phyloP scores from a whole-genome alignment of 2,797 vertebrate genomes.

The Varecia variegata region DNA sequence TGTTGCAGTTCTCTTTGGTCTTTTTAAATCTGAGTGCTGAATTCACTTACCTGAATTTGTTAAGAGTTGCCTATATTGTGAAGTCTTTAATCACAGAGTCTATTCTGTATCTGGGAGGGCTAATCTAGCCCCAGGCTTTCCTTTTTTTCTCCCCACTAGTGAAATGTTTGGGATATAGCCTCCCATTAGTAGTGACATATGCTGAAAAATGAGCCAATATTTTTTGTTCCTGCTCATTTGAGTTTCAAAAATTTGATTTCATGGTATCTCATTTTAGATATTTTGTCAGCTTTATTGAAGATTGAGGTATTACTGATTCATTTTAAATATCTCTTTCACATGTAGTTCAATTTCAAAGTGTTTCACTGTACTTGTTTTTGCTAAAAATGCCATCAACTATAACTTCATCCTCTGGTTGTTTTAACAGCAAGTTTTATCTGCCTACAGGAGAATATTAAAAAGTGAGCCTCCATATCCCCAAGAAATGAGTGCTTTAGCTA shows the following conservation, averaged over 20 bases:
- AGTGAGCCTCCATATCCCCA: conserved; percentile 97
- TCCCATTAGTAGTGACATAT: not conserved
- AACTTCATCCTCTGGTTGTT: not conserved
- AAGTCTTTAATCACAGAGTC: not conserved
- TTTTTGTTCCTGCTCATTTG: not conserved
- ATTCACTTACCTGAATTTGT: not conserved
- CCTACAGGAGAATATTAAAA: conserved; percentile 95
- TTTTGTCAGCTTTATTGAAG: not conserved
- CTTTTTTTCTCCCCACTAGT: not conserved
- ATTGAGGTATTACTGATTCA: not conserved
- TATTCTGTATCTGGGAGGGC: not conserved
- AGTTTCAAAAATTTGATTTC: conserved; percentile 7
- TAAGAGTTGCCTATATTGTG: not conserved
- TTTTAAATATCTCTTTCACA: not conserved
- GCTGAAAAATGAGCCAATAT: not conserved
- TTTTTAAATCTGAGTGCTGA: not conserved
- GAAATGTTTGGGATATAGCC: not conserved
- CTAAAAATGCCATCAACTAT: not conserved
- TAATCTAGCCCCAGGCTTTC: not conserved
- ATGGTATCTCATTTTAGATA: not conserved
- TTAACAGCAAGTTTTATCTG: conserved; percentile 62
- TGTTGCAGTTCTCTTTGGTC: not conserved
- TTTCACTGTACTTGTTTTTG: not conserved
- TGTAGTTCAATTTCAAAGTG: not conserved
- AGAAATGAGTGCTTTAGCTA: conserved; percentile 93